Base-by-base conservation (phyloP, 2,113 vertebrate species). In the Dascyllus trimaculatus region DNA sequence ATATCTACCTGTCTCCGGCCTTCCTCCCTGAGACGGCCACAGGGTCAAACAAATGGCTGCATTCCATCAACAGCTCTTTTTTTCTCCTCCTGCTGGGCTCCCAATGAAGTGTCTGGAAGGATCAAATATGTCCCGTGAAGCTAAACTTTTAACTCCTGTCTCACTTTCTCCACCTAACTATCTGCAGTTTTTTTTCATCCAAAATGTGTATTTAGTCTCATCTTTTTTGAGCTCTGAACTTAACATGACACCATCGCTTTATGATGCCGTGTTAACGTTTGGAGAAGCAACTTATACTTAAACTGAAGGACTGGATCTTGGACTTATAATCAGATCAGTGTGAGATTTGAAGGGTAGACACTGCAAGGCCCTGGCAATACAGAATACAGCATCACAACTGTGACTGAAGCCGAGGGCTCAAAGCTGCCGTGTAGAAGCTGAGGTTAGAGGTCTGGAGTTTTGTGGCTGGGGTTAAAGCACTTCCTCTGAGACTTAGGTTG, bases 1-100 rank as follows among this genome's bases (percentile, higher is more conserved):
- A 98, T 97, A 98, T 99, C 97, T 99, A 96, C 96, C 95, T 98
- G 98, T 99, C 98, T 99, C 94, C 85, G 10, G 91, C 93, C 95
- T 99, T 99, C 97, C 97, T 97, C 95, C 92, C 88, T 79, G 91
- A 92, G 96, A 95, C 93, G 93, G 92, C 96, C 96, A 95, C 90
- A 94, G 95, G 96, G 97, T 97, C 96, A 97, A 85, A 84, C 93
- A 93, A 95, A 97, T 96, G 96, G 94, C 95, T 93, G 94, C 94
- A 95, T 96, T 96, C 95, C 95, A 96, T 95, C 91, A 93, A 88
- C 92, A 65, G 86, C 87, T 90, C 78, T 90, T 76, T 93, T 90
- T 90, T 52, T 62, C 74, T 57, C 67, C 81, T 82, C 76, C 80
- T 83, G 82, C 81, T 82, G 88, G 77, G 69, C 81, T 88, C 87